phyloP scores from a whole-genome alignment of 2,113 vertebrate genomes.

The Sigmodon hispidus region DNA sequence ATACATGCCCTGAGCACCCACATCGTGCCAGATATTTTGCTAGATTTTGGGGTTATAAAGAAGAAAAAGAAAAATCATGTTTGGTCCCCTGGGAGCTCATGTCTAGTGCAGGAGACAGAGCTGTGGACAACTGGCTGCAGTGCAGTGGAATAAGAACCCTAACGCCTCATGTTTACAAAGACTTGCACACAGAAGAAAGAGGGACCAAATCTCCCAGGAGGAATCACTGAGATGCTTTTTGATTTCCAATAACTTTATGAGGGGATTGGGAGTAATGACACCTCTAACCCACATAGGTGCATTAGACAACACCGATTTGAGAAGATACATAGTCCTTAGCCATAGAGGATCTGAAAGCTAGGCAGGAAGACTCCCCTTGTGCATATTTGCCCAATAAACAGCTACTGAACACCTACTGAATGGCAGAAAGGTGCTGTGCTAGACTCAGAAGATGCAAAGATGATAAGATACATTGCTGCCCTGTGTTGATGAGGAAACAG shows the following conservation, averaged over 20 bases:
- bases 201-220: neutral
- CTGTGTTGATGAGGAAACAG: neutral
- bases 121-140: slow-evolving; percentile 6
- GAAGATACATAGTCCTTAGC: neutral
- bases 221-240: neutral
- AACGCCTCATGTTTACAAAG: neutral
- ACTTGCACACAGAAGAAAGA: neutral
- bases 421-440: neutral
- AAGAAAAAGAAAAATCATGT: neutral
- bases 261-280: neutral
- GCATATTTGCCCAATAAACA: neutral
- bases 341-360: neutral
- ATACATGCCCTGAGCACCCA: neutral
- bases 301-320: too few relatives aligned
- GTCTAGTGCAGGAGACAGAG: slow-evolving; percentile 57
- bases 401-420: neutral
- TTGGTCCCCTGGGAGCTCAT: neutral
- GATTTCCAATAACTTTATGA: neutral
- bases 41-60: neutral
- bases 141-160: neutral
- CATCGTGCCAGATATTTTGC: neutral
- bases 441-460: neutral
- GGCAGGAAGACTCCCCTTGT: neutral
- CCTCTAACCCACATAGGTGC: neutral
- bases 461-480: neutral